Conservation (phyloP, 2,888 invertebrate genomes). For the Zeuzera pyrina region DNA sequence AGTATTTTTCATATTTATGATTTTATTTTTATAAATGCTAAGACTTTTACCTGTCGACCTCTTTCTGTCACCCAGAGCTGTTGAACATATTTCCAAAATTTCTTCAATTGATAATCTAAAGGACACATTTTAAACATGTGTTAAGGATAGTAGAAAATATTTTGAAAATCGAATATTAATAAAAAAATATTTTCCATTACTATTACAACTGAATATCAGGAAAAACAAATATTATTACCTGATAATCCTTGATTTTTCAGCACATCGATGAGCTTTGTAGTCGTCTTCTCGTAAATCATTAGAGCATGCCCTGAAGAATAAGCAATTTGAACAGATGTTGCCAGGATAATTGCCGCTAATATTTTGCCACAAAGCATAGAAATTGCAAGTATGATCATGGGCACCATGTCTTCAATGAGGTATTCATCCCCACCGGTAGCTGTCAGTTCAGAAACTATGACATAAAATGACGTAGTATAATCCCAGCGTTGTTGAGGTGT, state of each 20-base stretch:
- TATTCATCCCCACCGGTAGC: constrained; percentile 55
- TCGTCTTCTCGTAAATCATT: constrained; percentile 43
- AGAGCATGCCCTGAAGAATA: constrained; percentile 50
- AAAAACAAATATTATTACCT: constrained; percentile 27
- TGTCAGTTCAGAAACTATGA: constrained; percentile 43
- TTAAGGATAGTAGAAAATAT: no score
- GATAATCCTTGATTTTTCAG: constrained; percentile 59
- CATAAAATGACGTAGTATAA: constrained; percentile 50
- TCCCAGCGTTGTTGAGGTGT: constrained; percentile 45
- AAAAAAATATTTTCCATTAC: no score
- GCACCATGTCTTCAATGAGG: constrained; percentile 26
- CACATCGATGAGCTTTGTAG: constrained; percentile 45
- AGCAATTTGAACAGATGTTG: constrained; percentile 49
- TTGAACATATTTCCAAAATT: constrained; percentile 60
- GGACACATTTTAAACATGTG: no score
- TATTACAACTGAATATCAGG: constrained; percentile 12
- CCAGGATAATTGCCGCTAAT: constrained; percentile 48
- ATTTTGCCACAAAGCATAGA: constrained; percentile 52
- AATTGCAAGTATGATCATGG: constrained; percentile 38
- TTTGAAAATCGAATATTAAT: no score
- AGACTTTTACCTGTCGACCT: constrained; percentile 59
- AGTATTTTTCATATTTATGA: not conserved
- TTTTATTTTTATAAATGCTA: not conserved
- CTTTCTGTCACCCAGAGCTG: constrained; percentile 64
- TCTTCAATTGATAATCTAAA: constrained; percentile 57